A percentile compares a stretch with the other conserved stretches of the same genome.
Evolutionary conservation across 1,140 invertebrate genomes (phyloP).

Genomic region (Anastrepha obliqua): DNA sequence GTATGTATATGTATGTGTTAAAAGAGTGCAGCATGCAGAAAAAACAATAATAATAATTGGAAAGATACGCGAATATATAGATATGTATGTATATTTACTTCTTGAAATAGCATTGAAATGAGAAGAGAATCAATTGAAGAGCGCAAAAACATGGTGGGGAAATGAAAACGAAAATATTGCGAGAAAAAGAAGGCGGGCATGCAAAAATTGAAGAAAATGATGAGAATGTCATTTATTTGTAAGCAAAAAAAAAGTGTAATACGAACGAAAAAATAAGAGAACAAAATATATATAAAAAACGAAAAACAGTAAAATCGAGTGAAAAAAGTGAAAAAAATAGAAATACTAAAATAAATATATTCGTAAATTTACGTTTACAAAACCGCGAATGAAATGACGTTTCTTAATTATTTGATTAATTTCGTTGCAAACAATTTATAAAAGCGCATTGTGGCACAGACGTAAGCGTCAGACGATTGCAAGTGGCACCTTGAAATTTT

Average conservation of each 20-base stretch:
- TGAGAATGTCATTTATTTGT: constrained; percentile 7
- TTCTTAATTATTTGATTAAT: constrained; percentile 1
- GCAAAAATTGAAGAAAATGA: constrained; percentile 30
- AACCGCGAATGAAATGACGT: constrained; percentile 30
- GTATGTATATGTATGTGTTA: constrained; percentile 39
- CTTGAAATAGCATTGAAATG: not conserved
- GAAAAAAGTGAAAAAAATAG: constrained; percentile 49
- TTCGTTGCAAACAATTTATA: too few species aligned
- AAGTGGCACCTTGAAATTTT: too few species aligned
- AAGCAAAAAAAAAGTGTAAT: constrained; percentile 53
- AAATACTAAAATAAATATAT: constrained; percentile 53
- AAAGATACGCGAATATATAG: not conserved
- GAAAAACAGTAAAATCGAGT: constrained; percentile 53
- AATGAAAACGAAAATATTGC: constrained; percentile 24
- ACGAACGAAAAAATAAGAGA: constrained; percentile 48
- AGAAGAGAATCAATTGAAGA: not conserved
- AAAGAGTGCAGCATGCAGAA: not conserved
- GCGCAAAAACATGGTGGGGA: not conserved
- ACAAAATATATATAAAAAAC: constrained; percentile 51
- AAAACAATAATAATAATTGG: not conserved
- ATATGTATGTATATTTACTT: constrained; percentile 8
- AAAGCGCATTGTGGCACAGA: too few species aligned
- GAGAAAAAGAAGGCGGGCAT: constrained; percentile 19
- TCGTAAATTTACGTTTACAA: constrained; percentile 53
- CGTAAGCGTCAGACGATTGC: too few species aligned